These are phyloP conservation scores for Torymus tubicola DNA, from an alignment of 2,888 invertebrate genomes.

Conservation along the genomic window DNA sequence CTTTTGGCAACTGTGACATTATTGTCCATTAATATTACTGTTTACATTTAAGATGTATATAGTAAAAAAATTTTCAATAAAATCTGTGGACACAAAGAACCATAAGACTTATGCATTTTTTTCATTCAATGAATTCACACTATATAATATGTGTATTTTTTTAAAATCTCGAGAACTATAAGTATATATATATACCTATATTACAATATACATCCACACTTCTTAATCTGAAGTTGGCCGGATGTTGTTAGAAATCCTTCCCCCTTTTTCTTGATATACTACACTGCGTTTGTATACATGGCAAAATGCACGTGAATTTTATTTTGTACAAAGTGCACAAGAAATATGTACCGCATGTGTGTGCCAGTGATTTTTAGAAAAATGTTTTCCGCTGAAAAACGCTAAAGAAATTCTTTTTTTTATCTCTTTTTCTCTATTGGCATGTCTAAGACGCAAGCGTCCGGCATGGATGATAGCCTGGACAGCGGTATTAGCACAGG, in stretches of 20 bases:
- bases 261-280: no score
- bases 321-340: slow-evolving; percentile 22
- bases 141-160: no score
- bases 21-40: slow-evolving; percentile 71
- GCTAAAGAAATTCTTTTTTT: not conserved
- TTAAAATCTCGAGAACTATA: no score
- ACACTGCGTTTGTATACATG: no score
- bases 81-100: slow-evolving; percentile 60
- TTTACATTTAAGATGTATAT: slow-evolving; percentile 71
- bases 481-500: slow-evolving; percentile 28
- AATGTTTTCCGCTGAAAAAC: slow-evolving; percentile 11
- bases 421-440: slow-evolving; percentile 4
- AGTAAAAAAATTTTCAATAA: slow-evolving; percentile 65
- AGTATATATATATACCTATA: no score
- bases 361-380: slow-evolving; percentile 17
- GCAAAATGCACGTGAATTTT: slow-evolving; percentile 45
- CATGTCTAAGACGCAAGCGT: slow-evolving; percentile 15
- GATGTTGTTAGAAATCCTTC: not conserved
- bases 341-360: slow-evolving; percentile 30
- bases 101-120: slow-evolving; percentile 28
- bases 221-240: slow-evolving; percentile 41
- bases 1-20: slow-evolving; percentile 68
- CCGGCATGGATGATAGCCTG: slow-evolving; percentile 22
- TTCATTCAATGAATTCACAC: not conserved
- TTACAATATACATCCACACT: no score